A percentile compares a stretch with the other conserved stretches of the same genome.
Evolutionary conservation across 53 echinoderm and acorn worm genomes (phyloP).

Genomic region (Patiria pectinifera): DNA sequence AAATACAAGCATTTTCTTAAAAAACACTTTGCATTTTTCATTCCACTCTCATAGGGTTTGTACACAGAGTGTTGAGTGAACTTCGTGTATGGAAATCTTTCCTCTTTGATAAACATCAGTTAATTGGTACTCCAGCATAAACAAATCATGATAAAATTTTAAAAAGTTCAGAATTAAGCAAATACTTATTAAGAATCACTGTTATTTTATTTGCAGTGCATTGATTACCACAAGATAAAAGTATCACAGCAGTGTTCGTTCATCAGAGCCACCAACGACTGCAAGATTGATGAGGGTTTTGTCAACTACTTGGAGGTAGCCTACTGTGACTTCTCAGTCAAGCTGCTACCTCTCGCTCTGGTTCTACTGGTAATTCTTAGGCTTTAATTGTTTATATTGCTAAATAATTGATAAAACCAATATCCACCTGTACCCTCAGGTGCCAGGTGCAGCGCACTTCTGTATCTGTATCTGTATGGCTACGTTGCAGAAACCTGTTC

Average conservation of each 20-base stretch:
- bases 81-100: too few relatives aligned
- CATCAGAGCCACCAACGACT: constrained; percentile 71
- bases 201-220: constrained; percentile 61
- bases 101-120: too few relatives aligned
- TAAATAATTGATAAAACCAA: neutral
- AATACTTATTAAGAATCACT: neutral
- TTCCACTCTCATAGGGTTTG: too few relatives aligned
- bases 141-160: neutral
- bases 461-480: too few relatives aligned
- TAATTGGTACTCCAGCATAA: too few relatives aligned
- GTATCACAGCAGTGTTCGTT: constrained; percentile 67
- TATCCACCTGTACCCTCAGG: too few relatives aligned
- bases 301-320: constrained; percentile 79
- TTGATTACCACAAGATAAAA: constrained; percentile 72
- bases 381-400: neutral
- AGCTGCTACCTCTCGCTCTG: constrained; percentile 62
- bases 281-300: constrained; percentile 81
- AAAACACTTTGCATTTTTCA: too few relatives aligned
- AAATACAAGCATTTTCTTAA: too few relatives aligned
- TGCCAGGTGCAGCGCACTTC: too few relatives aligned
- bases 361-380: constrained; percentile 64
- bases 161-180: neutral
- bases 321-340: constrained; percentile 71
- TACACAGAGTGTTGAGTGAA: too few relatives aligned
- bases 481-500: too few relatives aligned